phyloP scores from a whole-genome alignment of 1,140 invertebrate genomes.

The Phenacoccus solenopsis region DNA sequence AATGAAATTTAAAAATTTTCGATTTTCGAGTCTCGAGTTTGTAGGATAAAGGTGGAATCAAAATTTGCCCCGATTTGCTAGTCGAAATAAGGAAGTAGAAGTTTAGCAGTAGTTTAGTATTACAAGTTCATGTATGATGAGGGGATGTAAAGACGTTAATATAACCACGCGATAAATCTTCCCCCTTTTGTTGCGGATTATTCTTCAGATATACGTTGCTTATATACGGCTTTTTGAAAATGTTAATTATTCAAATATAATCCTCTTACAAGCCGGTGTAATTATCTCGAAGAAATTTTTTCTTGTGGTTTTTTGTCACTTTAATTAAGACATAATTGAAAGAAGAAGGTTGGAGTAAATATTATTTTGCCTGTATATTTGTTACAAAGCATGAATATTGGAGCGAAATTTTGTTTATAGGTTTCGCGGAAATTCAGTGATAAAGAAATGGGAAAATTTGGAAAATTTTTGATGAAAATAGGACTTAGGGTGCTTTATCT shows the following conservation, averaged over 20 bases:
- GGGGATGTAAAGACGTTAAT: background rate
- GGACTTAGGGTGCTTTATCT: too few species aligned
- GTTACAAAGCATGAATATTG: too few species aligned
- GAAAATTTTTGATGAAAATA: too few species aligned
- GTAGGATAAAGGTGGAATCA: too few species aligned
- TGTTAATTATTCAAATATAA: conserved; percentile 15
- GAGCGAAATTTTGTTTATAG: too few species aligned
- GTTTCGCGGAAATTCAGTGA: too few species aligned
- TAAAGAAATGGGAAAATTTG: too few species aligned
- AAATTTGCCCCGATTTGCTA: too few species aligned
- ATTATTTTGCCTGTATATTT: too few species aligned
- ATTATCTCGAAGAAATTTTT: conserved; percentile 1
- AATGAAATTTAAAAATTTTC: too few species aligned
- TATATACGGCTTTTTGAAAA: conserved; percentile 4
- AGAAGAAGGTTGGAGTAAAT: background rate
- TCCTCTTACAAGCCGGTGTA: conserved; percentile 10
- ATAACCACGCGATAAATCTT: conserved; percentile 10
- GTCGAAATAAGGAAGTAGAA: background rate
- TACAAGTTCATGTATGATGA: background rate
- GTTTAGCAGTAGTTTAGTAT: background rate
- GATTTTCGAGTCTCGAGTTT: too few species aligned
- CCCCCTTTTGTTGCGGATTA: conserved; percentile 9
- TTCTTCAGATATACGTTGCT: background rate
- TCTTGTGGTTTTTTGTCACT: background rate
- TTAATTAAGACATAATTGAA: background rate